A percentile compares a stretch with the other conserved stretches of the same genome.
Conservation (phyloP, 2,888 invertebrate species). For the Eulithis prunata region DNA sequence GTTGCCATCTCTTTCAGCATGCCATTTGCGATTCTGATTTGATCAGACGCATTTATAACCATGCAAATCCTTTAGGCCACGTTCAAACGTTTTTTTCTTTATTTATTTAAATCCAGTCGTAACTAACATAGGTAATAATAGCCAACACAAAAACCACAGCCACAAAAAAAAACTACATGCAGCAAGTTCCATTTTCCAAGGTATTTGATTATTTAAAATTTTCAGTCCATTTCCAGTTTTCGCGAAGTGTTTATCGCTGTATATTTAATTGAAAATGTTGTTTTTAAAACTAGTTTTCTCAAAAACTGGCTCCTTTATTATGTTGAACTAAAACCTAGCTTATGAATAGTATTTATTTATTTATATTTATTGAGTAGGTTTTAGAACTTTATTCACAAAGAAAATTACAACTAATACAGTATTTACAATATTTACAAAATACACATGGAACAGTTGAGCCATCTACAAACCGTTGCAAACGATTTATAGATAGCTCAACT, state of each 20-base stretch:
- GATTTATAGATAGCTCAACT: no score
- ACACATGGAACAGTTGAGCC: no score
- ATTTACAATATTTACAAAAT: no score
- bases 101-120: background rate
- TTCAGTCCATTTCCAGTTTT: background rate
- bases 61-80: constrained; percentile 23
- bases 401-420: no score
- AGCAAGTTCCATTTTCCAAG: background rate
- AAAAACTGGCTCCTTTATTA: background rate
- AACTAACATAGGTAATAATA: no score
- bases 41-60: constrained; percentile 23
- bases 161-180: background rate
- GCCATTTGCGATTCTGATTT: constrained; percentile 36
- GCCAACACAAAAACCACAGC: no score
- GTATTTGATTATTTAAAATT: background rate
- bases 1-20: constrained; percentile 18
- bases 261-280: background rate
- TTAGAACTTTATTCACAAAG: no score
- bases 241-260: background rate
- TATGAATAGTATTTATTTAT: no score
- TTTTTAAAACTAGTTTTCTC: background rate
- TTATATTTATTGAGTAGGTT: no score
- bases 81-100: background rate
- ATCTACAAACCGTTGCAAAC: no score
- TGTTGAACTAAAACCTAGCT: no score